These are phyloP conservation scores for Lepidurus apus DNA, from an alignment of 1,140 invertebrate genomes.

Conservation along the genomic window DNA sequence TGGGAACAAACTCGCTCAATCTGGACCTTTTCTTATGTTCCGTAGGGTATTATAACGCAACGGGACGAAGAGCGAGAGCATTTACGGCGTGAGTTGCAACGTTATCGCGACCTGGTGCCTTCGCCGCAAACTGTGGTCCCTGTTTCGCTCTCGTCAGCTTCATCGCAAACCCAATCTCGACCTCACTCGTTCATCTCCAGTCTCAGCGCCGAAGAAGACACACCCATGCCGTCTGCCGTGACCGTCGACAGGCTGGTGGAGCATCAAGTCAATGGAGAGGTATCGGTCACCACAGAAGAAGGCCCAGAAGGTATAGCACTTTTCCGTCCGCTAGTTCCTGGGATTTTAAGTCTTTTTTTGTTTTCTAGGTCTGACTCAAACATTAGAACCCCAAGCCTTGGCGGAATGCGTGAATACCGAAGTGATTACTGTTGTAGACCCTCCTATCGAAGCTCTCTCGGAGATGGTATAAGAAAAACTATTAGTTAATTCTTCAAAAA, in stretches of 20 bases:
- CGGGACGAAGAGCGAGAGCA: conserved; percentile 68
- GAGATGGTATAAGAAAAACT: neutral
- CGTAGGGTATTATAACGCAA: conserved; percentile 63
- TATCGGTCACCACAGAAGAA: neutral
- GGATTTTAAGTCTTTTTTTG: neutral
- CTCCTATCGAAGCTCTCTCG: neutral
- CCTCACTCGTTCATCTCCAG: conserved; percentile 26
- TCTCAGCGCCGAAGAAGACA: neutral
- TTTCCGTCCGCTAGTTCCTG: neutral
- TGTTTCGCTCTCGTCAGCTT: conserved; percentile 3
- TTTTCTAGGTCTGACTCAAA: neutral
- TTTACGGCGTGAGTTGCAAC: conserved; percentile 62
- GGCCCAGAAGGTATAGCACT: neutral
- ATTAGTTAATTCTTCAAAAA: neutral
- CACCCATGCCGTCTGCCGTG: neutral
- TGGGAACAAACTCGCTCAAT: neutral
- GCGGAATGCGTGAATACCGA: neutral
- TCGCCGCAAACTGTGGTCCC: neutral
- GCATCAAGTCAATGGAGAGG: neutral
- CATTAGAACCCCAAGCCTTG: neutral
- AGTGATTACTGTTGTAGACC: neutral
- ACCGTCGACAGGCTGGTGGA: neutral
- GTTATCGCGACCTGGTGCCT: conserved; percentile 60
- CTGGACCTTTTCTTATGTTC: conserved; percentile 28
- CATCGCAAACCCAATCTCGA: conserved; percentile 24